Evolutionary conservation across 2,888 invertebrate genomes (phyloP).

Genomic region (Drosophila kuntzei): DNA sequence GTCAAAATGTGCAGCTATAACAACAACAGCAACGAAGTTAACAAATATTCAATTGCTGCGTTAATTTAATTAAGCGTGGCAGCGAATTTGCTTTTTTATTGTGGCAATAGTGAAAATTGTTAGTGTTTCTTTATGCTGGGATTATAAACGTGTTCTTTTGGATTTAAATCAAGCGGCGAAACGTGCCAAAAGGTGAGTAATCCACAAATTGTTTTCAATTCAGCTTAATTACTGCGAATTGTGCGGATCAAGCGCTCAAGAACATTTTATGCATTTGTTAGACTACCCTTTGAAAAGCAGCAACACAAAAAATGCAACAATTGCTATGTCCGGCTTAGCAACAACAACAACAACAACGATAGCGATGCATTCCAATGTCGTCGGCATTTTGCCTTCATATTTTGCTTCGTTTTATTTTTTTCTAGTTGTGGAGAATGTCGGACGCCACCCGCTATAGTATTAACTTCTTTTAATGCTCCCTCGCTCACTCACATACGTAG

Average conservation of each 20-base stretch:
- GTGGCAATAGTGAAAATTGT: conserved; percentile 24
- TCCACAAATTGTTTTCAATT: conserved; percentile 11
- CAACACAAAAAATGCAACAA: conserved; percentile 50
- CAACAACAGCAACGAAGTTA: conserved; percentile 49
- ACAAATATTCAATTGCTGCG: conserved; percentile 54
- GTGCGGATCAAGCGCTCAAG: conserved; percentile 8
- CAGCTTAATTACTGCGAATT: conserved; percentile 55
- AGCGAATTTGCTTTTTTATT: conserved; percentile 30
- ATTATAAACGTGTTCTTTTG: conserved; percentile 47
- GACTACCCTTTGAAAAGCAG: conserved; percentile 18
- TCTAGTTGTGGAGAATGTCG: conserved; percentile 28
- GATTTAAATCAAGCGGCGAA: conserved; percentile 47
- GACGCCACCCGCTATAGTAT: conserved; percentile 36
- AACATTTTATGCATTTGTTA: conserved; percentile 37
- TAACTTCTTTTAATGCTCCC: conserved; percentile 22
- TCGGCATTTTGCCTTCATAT: conserved; percentile 54
- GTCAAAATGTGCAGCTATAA: conserved; percentile 51
- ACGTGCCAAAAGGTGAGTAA: conserved; percentile 53
- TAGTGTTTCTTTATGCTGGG: conserved; percentile 25
- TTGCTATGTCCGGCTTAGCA: conserved; percentile 74
- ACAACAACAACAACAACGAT: conserved; percentile 24
- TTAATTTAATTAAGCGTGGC: conserved; percentile 68
- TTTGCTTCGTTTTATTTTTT: conserved; percentile 28
- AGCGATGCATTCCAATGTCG: conserved; percentile 58
- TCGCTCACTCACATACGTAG: conserved; percentile 11